phyloP scores from a whole-genome alignment of 2,888 invertebrate species.

The Gisinianus flammeolus region DNA sequence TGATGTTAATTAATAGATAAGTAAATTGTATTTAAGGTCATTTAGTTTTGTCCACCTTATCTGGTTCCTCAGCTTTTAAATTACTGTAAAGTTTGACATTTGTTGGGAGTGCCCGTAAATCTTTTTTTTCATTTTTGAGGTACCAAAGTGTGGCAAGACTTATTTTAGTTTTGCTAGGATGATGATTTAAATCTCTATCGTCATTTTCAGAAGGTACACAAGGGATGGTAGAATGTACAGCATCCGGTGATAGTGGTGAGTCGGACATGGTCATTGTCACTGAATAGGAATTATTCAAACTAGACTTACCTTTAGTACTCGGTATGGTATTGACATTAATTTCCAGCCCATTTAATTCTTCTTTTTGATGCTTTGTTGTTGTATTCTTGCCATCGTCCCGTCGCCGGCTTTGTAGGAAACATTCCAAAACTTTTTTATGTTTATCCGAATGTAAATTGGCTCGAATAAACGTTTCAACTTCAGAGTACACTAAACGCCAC shows the following conservation, averaged over 20 bases:
- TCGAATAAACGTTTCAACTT: slow-evolving; percentile 82
- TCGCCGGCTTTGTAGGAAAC: slow-evolving; percentile 66
- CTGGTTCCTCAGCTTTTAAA: slow-evolving; percentile 39
- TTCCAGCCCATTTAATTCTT: too few species aligned
- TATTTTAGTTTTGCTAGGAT: too few species aligned
- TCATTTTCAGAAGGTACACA: not conserved
- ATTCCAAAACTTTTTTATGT: slow-evolving; percentile 79
- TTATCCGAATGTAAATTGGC: slow-evolving; percentile 77
- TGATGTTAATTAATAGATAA: too few species aligned
- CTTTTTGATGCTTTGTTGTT: not conserved
- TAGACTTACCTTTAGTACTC: too few species aligned
- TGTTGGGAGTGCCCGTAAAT: slow-evolving; percentile 43
- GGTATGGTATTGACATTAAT: too few species aligned
- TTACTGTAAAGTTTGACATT: slow-evolving; percentile 52
- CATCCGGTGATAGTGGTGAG: slow-evolving; percentile 11
- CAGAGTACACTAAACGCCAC: slow-evolving; percentile 87
- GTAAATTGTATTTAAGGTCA: too few species aligned
- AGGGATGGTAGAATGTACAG: not conserved
- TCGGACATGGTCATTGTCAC: not conserved
- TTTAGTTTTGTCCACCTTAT: not conserved
- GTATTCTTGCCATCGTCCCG: not conserved
- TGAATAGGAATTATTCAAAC: not conserved
- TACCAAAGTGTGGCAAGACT: slow-evolving; percentile 47
- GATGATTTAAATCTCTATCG: too few species aligned
- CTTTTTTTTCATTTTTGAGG: slow-evolving; percentile 52